Conservation (phyloP, 2,113 vertebrate species). For the Nothobranchius kuhntae region DNA sequence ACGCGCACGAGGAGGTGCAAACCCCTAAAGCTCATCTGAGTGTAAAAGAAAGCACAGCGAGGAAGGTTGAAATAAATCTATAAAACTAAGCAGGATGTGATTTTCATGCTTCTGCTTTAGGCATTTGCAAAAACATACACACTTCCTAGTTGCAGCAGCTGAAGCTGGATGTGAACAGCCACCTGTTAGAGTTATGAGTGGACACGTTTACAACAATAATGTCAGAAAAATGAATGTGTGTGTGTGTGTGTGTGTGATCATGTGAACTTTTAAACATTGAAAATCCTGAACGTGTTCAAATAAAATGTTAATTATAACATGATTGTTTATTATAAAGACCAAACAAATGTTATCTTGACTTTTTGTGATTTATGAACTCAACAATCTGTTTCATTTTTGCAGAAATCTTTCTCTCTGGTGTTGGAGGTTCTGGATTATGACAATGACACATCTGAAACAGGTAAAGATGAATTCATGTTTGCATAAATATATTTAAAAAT, state of each 20-base stretch:
- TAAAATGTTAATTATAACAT: too few species aligned
- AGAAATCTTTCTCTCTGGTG: conserved; percentile 83
- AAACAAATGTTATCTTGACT: not conserved
- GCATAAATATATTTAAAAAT: too few species aligned
- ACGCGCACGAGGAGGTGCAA: not conserved
- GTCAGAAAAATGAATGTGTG: conserved; percentile 10
- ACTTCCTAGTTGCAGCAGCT: not conserved
- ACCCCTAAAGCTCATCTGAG: not conserved
- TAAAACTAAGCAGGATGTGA: not conserved
- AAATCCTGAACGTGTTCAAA: not conserved
- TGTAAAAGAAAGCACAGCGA: not conserved
- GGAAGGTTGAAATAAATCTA: not conserved
- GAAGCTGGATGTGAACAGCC: too few species aligned
- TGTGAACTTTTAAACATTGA: not conserved
- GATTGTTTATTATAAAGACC: too few species aligned
- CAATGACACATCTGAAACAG: conserved; percentile 75
- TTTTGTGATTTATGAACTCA: not conserved
- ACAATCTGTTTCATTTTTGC: conserved; percentile 1
- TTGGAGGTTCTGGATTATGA: conserved; percentile 77
- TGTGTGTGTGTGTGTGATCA: not conserved
- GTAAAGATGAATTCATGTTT: conserved; percentile 35
- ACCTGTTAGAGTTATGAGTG: too few species aligned
- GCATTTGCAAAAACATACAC: conserved; percentile 9
- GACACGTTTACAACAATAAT: conserved; percentile 6
- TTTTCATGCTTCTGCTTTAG: not conserved